Percentiles rank a stretch among this genome's conserved stretches.
Conservation (phyloP, 1,140 invertebrate genomes). For the Solenopsis invicta region DNA sequence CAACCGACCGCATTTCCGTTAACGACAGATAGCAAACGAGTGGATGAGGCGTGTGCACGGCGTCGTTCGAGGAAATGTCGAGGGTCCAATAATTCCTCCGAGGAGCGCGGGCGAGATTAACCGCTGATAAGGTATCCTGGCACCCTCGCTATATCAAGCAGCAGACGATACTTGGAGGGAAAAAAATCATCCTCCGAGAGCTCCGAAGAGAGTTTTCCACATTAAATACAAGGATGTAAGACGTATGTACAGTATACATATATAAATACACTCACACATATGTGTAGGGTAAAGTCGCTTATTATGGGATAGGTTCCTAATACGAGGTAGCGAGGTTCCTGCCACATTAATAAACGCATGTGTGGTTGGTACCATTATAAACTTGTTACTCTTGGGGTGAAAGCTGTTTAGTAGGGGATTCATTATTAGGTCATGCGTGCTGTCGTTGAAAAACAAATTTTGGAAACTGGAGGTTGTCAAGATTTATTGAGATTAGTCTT, state of each 20-base stretch:
- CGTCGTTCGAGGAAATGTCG: slow-evolving; percentile 37
- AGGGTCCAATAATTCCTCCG: slow-evolving; percentile 37
- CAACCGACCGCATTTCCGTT: slow-evolving; percentile 50
- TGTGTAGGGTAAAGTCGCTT: too few species aligned
- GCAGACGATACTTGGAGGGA: not conserved
- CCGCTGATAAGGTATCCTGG: slow-evolving; percentile 17
- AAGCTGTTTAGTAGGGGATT: too few species aligned
- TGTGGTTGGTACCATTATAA: too few species aligned
- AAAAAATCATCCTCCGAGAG: not conserved
- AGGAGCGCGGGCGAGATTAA: slow-evolving; percentile 25
- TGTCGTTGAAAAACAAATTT: too few species aligned
- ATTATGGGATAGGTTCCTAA: too few species aligned
- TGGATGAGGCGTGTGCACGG: slow-evolving; percentile 1
- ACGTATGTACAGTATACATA: not conserved
- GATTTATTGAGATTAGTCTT: too few species aligned
- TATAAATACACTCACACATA: too few species aligned
- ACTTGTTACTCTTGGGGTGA: too few species aligned
- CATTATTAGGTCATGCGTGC: too few species aligned
- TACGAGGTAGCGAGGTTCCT: too few species aligned
- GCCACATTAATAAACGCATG: too few species aligned
- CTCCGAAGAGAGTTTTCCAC: not conserved
- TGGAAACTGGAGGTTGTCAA: too few species aligned
- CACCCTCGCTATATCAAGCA: not conserved
- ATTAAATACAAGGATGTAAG: slow-evolving; percentile 11
- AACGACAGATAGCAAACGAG: slow-evolving; percentile 53